Evolutionary conservation across 2,797 vertebrate genomes (phyloP), one percentile per base, ranked within the genome.

Genomic region (Melanotaenia nigrans): DNA sequence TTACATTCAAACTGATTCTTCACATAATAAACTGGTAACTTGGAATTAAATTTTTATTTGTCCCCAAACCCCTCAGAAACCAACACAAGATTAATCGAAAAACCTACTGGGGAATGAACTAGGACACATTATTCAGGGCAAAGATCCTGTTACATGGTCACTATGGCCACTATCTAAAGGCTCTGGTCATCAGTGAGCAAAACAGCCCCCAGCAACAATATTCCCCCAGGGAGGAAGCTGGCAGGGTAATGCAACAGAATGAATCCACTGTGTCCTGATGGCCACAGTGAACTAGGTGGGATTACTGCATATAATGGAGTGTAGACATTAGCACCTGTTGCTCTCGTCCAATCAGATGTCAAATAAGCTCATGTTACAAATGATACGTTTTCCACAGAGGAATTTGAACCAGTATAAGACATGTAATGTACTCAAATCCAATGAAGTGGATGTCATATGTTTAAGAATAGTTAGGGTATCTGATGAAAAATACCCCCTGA

Each of bases 111-210:
- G 61, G 57, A 77, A 61, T 65, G 67, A 68, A 69, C 32, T 63
- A 38, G 45, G 71, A 13, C 20, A 16, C 28, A 71, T 77, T 73
- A 83, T 79, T 71, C 53, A 22, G 76, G 72, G 74, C 63, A 57
- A 56, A 67, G 75, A 75, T 83, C 75, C 42, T 64, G 68, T 84
- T 87, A 73, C 84, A 60, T 61, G 78, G 69, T 32, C 30, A 32
- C 30, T 8, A 33, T 33, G 33, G 33, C 61, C 66, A 36, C 51
- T 25, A 62, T 75, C 58, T 78, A 86, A 80, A 79, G 75, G 24
- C 67, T 65, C 59, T 40, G 78, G 82, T 85, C 74, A 74, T 85
- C 68, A 68, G 63, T 1, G 20, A 71, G 78, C 73, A 77, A 65
- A 77, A 8, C 54, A 77, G 71, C 51, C 76, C 65, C 16, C 6